Base-by-base conservation (phyloP, 2,888 invertebrate genomes). In the Periphyllus acericola region DNA sequence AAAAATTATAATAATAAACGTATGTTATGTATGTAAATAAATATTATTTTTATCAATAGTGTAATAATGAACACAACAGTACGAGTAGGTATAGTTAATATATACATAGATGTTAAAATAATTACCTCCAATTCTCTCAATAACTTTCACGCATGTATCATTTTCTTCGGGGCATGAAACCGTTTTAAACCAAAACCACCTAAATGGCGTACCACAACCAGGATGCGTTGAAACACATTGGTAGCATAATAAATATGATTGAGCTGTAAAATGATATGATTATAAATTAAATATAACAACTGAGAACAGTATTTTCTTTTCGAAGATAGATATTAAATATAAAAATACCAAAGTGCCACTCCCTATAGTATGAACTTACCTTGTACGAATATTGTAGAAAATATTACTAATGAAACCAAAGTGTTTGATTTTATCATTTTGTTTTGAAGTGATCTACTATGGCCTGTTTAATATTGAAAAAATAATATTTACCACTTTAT, bases 111-210 rank as follows among this genome's bases (percentile, higher is more conserved):
- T 19, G 46, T 21, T 40, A 46, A 25, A 71, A 68, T 68, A 68
- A 91, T 91, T 92, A 96, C 97, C 96, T 93, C 96, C 96, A 93
- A 96, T 96, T 88, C 93, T 93, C 91, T 98, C 97, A 89, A 96
- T 95, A 21, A 98, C 93, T 92, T 98, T 97, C 0, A 98, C 96
- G 92, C 98, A 98, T 90, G 96, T 95, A 91, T 98, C 97, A 91
- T 96, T 94, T 89, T 93, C 93, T 90, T 96, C 96, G 0, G 96
- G 96, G 91, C 98, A 98, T 6, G 94, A 94, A 91, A 95, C 95
- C 17, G 96, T 96, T 92, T 96, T 94, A 90, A 95, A 94, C 93
- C 93, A 94, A 19, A 93, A 91, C 97, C 97, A 97, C 91, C 97
- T 96, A 90, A 98, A 96, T 1, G 95, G 94, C 71, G 94, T 94